Evolutionary conservation across 2,888 invertebrate genomes (phyloP), one percentile per base, ranked within the genome.

Genomic region (Ectemnius lituratus): DNA sequence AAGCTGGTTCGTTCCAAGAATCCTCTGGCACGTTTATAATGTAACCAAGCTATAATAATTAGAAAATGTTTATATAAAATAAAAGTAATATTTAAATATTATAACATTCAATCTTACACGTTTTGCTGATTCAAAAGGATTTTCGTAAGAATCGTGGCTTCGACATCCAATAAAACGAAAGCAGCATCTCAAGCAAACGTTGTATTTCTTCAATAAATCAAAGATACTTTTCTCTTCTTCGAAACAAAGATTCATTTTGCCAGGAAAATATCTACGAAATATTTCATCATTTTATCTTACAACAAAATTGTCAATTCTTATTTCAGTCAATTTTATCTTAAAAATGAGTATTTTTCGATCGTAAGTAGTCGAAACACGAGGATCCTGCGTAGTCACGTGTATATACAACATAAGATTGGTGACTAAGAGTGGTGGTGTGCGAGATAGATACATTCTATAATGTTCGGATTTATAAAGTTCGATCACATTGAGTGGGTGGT

Each of bases 161-260:
- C 92, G 93, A 3, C 93, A 91, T 61, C 94, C 94, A 37, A 94
- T 86, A 87, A 94, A 95, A n/a, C 96, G 92, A 68, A 95, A 89
- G 79, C 94, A 93, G 84, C 96, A 96, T 13, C 93, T 91, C 65
- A 93, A 92, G 83, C 96, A 96, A 82, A 95, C 95, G 0, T 94
- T 94, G 58, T 92, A 88, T 60, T 84, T 68, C 18, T 73, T 76
- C 37, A 88, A 65, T 69, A 87, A 82, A 3, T 66, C 57, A 37
- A 88, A 81, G 23, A 87, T 82, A 27, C 81, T 76, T 59, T 73
- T 71, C 11, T 79, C 77, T 14, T 70, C 71, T 18, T 82, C 74
- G 0, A 14, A 20, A 11, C 52, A 56, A 27, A 73, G 28, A 45
- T 46, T 76, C 80, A 82, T 82, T 63, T 62, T 20, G 2, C 16